Conservation (phyloP, 1,140 invertebrate species). For the Dufourea novaeangliae region DNA sequence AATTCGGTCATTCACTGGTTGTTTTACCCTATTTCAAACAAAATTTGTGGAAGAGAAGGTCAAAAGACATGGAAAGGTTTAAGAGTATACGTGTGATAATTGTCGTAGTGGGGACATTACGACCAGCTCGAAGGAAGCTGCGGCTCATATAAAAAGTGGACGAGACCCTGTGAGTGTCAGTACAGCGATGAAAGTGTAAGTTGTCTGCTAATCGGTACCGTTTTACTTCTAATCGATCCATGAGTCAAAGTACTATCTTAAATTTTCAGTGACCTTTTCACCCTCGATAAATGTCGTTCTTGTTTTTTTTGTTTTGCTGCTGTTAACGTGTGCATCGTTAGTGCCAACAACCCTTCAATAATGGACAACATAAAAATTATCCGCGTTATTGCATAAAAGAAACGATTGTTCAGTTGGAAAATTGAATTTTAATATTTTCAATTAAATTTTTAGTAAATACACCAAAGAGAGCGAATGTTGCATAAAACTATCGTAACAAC, state of each 20-base stretch:
- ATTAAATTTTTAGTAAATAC: too few species aligned
- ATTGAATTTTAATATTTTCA: too few species aligned
- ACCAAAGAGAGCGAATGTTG: too few species aligned
- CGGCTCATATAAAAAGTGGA: conserved; percentile 62
- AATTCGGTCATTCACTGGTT: too few species aligned
- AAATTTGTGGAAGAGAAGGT: too few species aligned
- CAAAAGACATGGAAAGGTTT: neutral
- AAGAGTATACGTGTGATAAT: conserved; percentile 14
- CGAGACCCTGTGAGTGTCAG: conserved; percentile 35
- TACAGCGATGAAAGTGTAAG: conserved; percentile 34
- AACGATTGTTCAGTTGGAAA: too few species aligned
- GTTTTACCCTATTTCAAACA: too few species aligned
- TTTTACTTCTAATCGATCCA: neutral
- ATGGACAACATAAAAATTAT: too few species aligned
- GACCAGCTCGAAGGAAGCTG: conserved; percentile 54
- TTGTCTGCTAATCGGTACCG: conserved; percentile 30
- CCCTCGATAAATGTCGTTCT: neutral
- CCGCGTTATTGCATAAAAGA: neutral
- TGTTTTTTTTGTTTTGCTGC: neutral
- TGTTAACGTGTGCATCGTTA: neutral
- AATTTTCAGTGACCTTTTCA: neutral
- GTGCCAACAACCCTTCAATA: too few species aligned
- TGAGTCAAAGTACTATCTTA: neutral
- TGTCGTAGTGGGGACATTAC: conserved; percentile 61
- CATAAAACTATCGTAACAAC: too few species aligned